phyloP scores from a whole-genome alignment of 2,113 vertebrate genomes.

The Marcusenius ussheri region DNA sequence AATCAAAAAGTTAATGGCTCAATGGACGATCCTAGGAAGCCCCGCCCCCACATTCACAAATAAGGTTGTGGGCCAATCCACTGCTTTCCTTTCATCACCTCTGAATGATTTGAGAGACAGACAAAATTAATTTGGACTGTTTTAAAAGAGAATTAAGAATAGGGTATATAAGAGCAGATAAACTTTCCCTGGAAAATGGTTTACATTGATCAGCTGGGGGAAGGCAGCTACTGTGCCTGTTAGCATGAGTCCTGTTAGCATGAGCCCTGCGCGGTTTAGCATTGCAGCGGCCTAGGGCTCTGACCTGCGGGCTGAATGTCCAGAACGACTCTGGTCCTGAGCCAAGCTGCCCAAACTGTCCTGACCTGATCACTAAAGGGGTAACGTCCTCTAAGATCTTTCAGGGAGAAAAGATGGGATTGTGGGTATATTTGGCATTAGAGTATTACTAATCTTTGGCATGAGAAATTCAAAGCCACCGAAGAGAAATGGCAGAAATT shows the following conservation, averaged over 20 bases:
- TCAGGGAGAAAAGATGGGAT: background rate
- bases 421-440: background rate
- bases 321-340: background rate
- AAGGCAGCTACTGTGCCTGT: background rate
- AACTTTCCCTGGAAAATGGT: background rate
- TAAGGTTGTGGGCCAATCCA: background rate
- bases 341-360: background rate
- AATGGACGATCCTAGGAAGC: background rate
- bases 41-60: background rate
- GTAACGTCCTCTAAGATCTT: background rate
- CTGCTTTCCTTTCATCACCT: background rate
- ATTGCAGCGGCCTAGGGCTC: background rate
- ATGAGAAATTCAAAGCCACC: background rate
- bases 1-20: conserved; percentile 6
- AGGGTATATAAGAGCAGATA: background rate
- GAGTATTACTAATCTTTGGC: background rate
- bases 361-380: background rate
- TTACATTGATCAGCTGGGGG: background rate
- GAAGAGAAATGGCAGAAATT: background rate
- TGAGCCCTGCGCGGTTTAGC: background rate
- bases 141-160: background rate
- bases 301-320: background rate
- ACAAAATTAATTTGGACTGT: background rate
- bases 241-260: background rate
- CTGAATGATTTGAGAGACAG: background rate